Base-by-base conservation (phyloP, 1,140 invertebrate species). In the Ephestia elutella region DNA sequence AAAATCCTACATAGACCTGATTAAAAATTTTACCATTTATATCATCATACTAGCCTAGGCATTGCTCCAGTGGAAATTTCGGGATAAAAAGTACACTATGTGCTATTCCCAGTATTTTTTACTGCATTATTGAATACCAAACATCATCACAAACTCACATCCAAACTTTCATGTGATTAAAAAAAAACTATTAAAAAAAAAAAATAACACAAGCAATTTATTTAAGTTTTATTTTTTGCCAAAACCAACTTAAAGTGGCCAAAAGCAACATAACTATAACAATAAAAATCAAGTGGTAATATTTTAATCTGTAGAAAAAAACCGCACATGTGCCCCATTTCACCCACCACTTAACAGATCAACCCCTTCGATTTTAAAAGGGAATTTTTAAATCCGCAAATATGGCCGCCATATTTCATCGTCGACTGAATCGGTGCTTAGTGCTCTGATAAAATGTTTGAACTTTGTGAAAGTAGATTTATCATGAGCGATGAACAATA, bases 331-430 rank as follows among this genome's bases (percentile, higher is more conserved):
- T 75, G 75, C 70, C 73, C 73, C 54, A 75, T 70, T 80, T 73
- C 57, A 66, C 57, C 60, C 56, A 75, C 67, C 74, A 75, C 69
- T 75, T 70, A 75, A 70, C 66, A 54, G 61, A 63, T 66, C 60
- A 63, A 64, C 65, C 63, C 54, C 58, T 32, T 51, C 32, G 60
- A 65, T 56, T 75, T 76, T 67, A 72, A 74, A 78, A 68, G 63
- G 35, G 59, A 66, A 58, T 61, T 68, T 73, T 78, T 75, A 77
- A 78, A 80, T 76, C 75, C 68, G 73, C 73, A 73, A 78, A 73
- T 71, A 63, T 60, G 64, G 66, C 64, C 67, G 60, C 61, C 71
- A 84, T 79, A 81, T 81, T 83, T 81, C 75, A 83, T 77, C 80
- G 78, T 77, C 73, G 73, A 57, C 54, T 70, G 68, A 64, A 68